These are phyloP conservation scores for Stegodyphus dumicola DNA, from an alignment of 1,140 invertebrate species.

Conservation along the genomic window DNA sequence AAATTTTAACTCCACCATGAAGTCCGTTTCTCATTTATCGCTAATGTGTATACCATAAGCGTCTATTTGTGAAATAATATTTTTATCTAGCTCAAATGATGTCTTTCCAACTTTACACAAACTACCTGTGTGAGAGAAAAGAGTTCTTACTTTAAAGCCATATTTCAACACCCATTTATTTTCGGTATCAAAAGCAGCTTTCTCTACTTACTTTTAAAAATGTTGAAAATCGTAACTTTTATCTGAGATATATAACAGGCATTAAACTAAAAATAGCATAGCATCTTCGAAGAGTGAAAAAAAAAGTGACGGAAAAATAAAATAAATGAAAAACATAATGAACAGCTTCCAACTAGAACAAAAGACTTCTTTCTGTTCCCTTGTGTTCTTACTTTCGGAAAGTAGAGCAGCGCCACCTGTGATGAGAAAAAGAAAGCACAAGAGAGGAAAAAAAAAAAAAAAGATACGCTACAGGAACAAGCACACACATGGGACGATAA, in stretches of 20 bases:
- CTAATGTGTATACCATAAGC: too few species aligned
- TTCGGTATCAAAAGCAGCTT: conserved; percentile 5
- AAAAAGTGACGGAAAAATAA: not conserved
- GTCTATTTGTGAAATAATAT: too few species aligned
- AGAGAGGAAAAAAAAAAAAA: conserved; percentile 9
- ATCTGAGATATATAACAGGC: conserved; percentile 15
- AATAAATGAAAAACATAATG: conserved; percentile 3
- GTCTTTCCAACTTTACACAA: too few species aligned
- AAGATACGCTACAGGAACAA: conserved; percentile 4
- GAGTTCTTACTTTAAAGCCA: not conserved
- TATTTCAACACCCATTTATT: not conserved
- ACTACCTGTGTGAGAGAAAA: not conserved
- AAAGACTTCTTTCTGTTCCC: conserved; percentile 4
- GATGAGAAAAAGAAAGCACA: not conserved
- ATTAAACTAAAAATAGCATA: conserved; percentile 5
- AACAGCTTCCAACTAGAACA: conserved; percentile 5
- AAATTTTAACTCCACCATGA: too few species aligned
- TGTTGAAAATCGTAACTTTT: not conserved
- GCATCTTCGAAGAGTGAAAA: conserved; percentile 4
- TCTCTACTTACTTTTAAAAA: not conserved
- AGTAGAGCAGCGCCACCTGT: conserved; percentile 35
- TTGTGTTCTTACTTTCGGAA: conserved; percentile 14
- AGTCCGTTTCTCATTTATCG: too few species aligned
- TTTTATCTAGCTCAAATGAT: too few species aligned
- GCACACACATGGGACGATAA: conserved; percentile 30